A percentile compares a stretch with the other conserved stretches of the same genome.
Evolutionary conservation across 92 coral and sea anemone genomes (phyloP).

Genomic region (Palythoa grandiflora): DNA sequence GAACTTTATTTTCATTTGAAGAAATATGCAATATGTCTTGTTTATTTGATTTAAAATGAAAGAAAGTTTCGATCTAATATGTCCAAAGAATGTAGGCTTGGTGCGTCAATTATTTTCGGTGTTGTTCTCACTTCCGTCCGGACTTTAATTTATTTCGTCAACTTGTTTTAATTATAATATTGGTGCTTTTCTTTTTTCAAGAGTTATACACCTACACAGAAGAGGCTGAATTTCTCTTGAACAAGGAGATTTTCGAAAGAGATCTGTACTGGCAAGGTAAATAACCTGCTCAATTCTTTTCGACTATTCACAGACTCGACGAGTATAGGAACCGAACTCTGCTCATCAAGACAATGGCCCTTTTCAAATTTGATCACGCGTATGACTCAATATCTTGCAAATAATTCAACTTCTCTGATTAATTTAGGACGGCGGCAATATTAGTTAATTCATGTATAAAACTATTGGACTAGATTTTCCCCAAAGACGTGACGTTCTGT

Average conservation of each 20-base stretch:
- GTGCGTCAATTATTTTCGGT: background rate
- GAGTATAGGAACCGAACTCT: background rate
- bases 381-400: background rate
- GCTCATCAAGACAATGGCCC: background rate
- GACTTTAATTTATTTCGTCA: background rate
- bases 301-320: background rate
- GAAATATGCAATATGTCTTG: background rate
- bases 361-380: background rate
- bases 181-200: slow-evolving; percentile 23
- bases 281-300: background rate
- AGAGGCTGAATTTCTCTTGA: slow-evolving; percentile 81
- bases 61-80: background rate
- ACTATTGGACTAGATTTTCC: too few species aligned
- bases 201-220: slow-evolving; percentile 98
- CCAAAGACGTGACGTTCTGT: too few species aligned
- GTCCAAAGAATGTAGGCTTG: background rate
- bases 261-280: slow-evolving; percentile 72
- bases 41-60: background rate
- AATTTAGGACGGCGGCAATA: background rate
- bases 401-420: background rate
- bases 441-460: background rate
- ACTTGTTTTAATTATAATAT: background rate
- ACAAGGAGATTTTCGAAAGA: slow-evolving; percentile 85
- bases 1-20: background rate
- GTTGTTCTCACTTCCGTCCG: slow-evolving; percentile 28